phyloP scores from a whole-genome alignment of 2,113 vertebrate genomes.

The Telmatochromis sp. region DNA sequence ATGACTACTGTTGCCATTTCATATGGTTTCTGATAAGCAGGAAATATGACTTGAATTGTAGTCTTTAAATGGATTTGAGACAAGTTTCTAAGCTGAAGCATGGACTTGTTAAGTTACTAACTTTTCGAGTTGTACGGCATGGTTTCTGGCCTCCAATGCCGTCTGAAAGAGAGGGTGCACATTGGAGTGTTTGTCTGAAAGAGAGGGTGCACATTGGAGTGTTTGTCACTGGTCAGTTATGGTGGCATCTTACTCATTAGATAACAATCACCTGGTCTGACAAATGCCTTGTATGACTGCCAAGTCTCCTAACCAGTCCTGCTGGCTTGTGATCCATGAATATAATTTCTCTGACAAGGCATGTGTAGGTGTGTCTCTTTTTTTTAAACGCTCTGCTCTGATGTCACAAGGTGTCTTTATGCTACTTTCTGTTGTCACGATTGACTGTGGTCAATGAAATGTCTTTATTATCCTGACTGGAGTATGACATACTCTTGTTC shows the following conservation, averaged over 20 bases:
- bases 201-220: background rate
- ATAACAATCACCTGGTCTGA: background rate
- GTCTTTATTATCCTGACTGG: background rate
- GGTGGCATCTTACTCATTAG: background rate
- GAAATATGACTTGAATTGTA: background rate
- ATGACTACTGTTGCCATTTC: background rate
- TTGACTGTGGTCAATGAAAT: background rate
- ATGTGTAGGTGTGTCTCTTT: constrained; percentile 3
- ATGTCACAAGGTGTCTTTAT: background rate
- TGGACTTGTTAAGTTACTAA: background rate
- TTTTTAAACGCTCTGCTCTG: background rate
- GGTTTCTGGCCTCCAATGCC: background rate
- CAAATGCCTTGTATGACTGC: background rate
- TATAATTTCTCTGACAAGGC: background rate
- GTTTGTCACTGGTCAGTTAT: background rate
- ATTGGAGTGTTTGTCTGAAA: background rate
- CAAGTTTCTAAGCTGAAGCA: background rate
- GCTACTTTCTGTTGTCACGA: background rate
- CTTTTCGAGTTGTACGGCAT: background rate
- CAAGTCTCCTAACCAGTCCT: constrained; percentile 42
- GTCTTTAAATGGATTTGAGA: background rate
- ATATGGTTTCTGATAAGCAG: background rate
- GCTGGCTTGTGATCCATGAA: background rate
- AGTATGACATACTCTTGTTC: background rate
- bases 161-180: background rate